These are phyloP conservation scores for Actinia tenebrosa DNA, from an alignment of 64 coral and sea anemone species.

Conservation along the genomic window DNA sequence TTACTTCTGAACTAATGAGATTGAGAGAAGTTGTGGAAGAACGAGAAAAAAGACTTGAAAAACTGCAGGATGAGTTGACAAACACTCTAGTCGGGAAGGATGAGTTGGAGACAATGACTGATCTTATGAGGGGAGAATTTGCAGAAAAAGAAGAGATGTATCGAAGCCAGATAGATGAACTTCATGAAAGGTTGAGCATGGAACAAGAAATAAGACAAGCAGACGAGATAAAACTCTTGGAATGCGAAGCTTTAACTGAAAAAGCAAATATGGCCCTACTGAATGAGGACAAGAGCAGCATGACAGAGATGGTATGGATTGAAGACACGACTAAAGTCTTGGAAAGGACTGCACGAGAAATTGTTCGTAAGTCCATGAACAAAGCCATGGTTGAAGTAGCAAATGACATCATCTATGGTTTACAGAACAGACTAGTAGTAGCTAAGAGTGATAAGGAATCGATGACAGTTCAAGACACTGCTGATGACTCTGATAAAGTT, in stretches of 20 bases:
- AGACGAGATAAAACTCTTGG: background rate
- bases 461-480: background rate
- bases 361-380: background rate
- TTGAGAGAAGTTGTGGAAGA: background rate
- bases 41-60: background rate
- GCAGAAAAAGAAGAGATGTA: background rate
- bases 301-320: constrained; percentile 13
- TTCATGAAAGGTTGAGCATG: background rate
- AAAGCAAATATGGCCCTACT: background rate
- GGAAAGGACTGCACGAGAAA: constrained; percentile 8
- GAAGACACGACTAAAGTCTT: background rate
- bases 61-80: background rate
- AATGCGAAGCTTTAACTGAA: background rate
- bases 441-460: background rate
- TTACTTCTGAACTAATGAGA: background rate
- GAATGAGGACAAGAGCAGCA: background rate
- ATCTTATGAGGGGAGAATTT: background rate
- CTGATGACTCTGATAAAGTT: no score
- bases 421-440: background rate
- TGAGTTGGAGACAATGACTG: background rate
- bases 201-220: background rate
- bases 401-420: background rate
- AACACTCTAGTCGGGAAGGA: background rate
- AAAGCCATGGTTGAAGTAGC: background rate
- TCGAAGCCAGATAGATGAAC: background rate